Conservation (phyloP, 2,113 vertebrate species). For the Phylloscopus whistleri region DNA sequence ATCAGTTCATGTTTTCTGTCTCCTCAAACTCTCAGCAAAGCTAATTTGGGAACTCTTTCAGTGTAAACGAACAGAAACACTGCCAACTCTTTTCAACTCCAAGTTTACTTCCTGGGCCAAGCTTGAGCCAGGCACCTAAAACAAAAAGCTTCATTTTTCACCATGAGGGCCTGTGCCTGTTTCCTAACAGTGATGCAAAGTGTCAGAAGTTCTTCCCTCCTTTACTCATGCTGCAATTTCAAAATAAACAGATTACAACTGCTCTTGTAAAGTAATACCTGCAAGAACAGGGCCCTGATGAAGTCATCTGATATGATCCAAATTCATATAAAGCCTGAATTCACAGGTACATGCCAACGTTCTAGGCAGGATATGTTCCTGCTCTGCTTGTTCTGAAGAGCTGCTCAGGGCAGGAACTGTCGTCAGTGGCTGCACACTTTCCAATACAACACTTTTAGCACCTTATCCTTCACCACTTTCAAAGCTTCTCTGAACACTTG, state of each 20-base stretch:
- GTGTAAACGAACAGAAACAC: background rate
- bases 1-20: background rate
- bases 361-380: background rate
- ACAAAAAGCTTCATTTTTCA: conserved; percentile 30
- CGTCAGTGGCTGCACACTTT: background rate
- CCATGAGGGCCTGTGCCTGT: background rate
- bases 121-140: background rate
- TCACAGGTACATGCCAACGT: rapidly evolving
- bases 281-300: background rate
- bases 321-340: background rate
- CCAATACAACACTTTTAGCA: background rate
- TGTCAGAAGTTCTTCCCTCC: background rate
- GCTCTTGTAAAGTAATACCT: background rate
- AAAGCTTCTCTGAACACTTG: background rate
- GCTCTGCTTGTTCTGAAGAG: background rate
- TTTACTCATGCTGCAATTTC: background rate
- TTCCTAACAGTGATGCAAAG: background rate
- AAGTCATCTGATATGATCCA: background rate
- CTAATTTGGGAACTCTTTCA: background rate
- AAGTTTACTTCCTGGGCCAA: background rate
- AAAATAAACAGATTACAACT: background rate
- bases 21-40: background rate
- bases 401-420: background rate
- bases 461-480: background rate
- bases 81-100: background rate